Conservation (phyloP, 2,113 vertebrate species). For the Ctenodactylus gundi region DNA sequence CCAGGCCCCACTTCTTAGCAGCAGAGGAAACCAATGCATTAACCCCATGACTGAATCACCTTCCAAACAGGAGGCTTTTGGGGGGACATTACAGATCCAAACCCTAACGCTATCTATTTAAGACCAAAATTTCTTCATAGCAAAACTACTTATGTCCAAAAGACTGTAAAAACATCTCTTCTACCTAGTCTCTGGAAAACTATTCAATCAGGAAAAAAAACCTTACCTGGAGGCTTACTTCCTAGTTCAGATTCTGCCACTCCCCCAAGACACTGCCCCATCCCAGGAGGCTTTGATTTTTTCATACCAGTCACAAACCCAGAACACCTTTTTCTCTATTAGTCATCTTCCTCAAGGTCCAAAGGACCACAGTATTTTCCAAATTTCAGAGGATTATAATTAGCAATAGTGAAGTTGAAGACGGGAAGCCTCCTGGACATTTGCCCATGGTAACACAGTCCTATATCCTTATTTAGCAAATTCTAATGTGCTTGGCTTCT, state of each 20-base stretch:
- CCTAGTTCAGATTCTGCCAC: neutral
- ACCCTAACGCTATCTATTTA: too few relatives aligned
- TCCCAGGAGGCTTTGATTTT: neutral
- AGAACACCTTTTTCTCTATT: neutral
- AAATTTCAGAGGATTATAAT: neutral
- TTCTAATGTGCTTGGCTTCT: neutral
- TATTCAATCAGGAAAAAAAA: neutral
- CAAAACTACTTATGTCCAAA: neutral
- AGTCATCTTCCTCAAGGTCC: neutral
- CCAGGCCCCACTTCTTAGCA: too few relatives aligned
- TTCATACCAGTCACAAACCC: neutral
- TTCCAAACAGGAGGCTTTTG: too few relatives aligned
- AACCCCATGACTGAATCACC: too few relatives aligned
- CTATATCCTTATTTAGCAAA: slow-evolving; percentile 24
- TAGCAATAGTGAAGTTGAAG: neutral
- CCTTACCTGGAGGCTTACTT: neutral
- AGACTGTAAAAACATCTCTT: neutral
- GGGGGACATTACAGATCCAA: too few relatives aligned
- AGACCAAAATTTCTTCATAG: slow-evolving; percentile 22
- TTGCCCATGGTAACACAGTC: neutral
- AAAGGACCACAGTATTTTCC: neutral
- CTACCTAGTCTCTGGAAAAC: neutral
- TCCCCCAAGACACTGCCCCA: neutral
- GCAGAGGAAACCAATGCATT: too few relatives aligned
- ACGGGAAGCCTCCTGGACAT: neutral